Base-by-base conservation (phyloP, 92 coral and sea anemone species). In the Porites lobata region DNA sequence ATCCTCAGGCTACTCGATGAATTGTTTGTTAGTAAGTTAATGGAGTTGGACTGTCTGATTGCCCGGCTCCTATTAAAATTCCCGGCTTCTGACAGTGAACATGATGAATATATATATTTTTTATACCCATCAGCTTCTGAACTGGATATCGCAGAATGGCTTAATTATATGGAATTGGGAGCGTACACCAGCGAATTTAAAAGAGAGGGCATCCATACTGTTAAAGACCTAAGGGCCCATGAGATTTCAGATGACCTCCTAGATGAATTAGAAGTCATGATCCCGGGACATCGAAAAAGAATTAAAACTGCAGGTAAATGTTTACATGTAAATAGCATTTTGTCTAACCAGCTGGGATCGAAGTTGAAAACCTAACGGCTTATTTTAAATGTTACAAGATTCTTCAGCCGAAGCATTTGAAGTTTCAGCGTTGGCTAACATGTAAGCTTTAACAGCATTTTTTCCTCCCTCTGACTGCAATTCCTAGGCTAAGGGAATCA, bases 281-380 rank as follows among this genome's bases (percentile, higher is more conserved):
- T 92, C 3, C 96, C 98, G 4, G 98, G 96, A 1, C 98, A 94
- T 77, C 83, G 98, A 76, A 96, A 94, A 15, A 86, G 99, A 76
- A 59, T 96, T 1, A 54, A 26, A 9, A 63, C 84, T 12, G 94
- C 96, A 92, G 98, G 99, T 94, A 87, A 74, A 8, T 59, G 43
- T 43, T 77, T 56, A 38, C 47, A 38, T 38, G 47, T 38, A 6
- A 21, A 61, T 59, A 18, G 32, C 17, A 43, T n/a, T 21, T 50
- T 32, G 10, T 61, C 65, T 26, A 8, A 18, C 7, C 0, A 26
- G 9, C n/a, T 26, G 5, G 26, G 19, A 32, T 11, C 22, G 9
- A 6, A 59, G 53, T 56, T 57, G 51, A 7, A 12, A 38, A 38
- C 10, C 1, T 14, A 14, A 13, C 14, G 1, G 15, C 8, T 62